Evolutionary conservation across 2,888 invertebrate species (phyloP).

Genomic region (Pegoplata infirma): DNA sequence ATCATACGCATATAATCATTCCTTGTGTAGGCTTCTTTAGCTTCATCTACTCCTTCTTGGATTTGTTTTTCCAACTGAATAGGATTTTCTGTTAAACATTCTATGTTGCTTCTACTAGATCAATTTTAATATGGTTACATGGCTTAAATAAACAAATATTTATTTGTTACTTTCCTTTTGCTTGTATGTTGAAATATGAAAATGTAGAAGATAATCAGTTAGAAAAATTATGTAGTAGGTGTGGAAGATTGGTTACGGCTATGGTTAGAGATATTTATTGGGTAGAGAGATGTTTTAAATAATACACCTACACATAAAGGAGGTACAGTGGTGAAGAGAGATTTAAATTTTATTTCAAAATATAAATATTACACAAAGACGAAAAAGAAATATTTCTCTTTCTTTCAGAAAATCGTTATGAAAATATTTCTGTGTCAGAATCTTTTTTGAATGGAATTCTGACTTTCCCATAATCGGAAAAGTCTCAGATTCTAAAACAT

Average conservation of each 20-base stretch:
- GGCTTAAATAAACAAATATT: constrained; percentile 50
- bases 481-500: no score
- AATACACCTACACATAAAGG: constrained; percentile 6
- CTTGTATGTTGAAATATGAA: constrained; percentile 15
- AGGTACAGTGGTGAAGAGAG: constrained; percentile 5
- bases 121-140: constrained; percentile 47
- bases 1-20: constrained; percentile 20
- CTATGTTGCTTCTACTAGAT: constrained; percentile 26
- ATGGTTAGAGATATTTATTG: not conserved
- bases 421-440: no score
- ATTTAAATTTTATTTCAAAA: no score
- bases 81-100: constrained; percentile 35
- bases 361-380: no score
- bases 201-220: constrained; percentile 31
- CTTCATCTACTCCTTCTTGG: not conserved
- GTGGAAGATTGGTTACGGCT: no score
- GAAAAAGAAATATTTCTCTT: no score
- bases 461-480: no score
- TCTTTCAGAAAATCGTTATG: no score
- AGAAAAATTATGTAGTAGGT: constrained; percentile 13
- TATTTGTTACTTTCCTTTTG: not conserved
- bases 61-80: not conserved
- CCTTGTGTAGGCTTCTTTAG: not conserved
- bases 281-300: not conserved
- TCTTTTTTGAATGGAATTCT: no score